A percentile compares a stretch with the other conserved stretches of the same genome.
Conservation (phyloP, 37 sponge, comb jelly and placozoan species). For the Axinella damicornis region DNA sequence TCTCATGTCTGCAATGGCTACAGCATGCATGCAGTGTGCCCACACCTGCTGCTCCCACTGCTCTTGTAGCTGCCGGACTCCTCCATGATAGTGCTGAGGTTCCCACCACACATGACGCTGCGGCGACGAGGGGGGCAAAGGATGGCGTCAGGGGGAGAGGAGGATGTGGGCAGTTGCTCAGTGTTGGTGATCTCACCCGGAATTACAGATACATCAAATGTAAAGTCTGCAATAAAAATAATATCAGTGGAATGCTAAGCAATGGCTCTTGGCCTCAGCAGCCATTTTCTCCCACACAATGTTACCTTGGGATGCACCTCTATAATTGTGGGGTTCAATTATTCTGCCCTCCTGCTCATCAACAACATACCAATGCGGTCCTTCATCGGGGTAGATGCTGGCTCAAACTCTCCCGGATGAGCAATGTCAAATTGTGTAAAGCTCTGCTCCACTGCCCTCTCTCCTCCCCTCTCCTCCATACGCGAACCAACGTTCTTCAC, state of each 20-base stretch:
- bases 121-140: no score
- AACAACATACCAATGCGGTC: no score
- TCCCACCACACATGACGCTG: background rate
- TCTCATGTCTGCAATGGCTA: no score
- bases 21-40: no score
- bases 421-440: constrained; percentile 31
- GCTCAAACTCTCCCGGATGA: background rate
- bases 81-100: constrained; percentile 47
- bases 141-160: no score
- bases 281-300: no score
- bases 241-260: no score
- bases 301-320: no score
- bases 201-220: constrained; percentile 26
- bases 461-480: background rate
- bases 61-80: constrained; percentile 47
- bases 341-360: no score
- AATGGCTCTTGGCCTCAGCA: no score
- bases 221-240: background rate
- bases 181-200: background rate
- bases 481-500: no score
- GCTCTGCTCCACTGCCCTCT: constrained; percentile 5
- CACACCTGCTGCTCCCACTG: constrained; percentile 35
- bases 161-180: background rate
- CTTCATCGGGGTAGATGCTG: background rate
- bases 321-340: no score